Evolutionary conservation across 1,140 invertebrate species (phyloP), one percentile per base, ranked within the genome.

Genomic region (Drosophila nebulosa): DNA sequence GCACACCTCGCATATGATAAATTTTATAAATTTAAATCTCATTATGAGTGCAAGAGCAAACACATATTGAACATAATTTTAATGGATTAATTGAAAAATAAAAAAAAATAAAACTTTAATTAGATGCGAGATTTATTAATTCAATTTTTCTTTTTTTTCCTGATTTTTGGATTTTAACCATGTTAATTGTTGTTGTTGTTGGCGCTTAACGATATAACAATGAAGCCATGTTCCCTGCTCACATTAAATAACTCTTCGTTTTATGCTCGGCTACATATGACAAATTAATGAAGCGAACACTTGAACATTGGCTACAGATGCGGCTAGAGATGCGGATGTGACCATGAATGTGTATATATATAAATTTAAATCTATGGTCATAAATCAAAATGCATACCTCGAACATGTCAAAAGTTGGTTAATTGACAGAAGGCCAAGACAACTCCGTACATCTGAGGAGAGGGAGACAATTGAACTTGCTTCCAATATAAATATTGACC

Each of bases 301-400:
- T 22, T 18, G 52, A 42, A 51, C 61, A 64, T 46, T 46, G 16
- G 16, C 39, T 9, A 2, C 64, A 74, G 61, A 57, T 42, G 53
- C 69, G 53, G 42, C 59, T 32, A 60, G 2, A n/a, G 9, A 32
- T 32, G 30, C 30, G 30, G 0, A 21, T 18, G 32, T 30, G 4
- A 14, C 4, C 27, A 73, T 62, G n/a, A n/a, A 50, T 42, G 46
- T 59, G 22, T 64, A 21, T 61, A 53, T 53, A 52, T 42, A 36
- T 73, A 12, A 7, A 18, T 64, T 30, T 39, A 39, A 26, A 42
- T 51, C 62, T 74, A 35, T 64, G 62, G 56, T 68, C 69, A 85
- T 85, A 85, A 85, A 85, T 85, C 80, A 85, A 80, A 85, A 74
- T 78, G 77, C 68, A 69, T 86, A 77, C 71, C 79, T 50, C 36